These are phyloP conservation scores for Rhizoglyphus robini DNA, from an alignment of 1,140 invertebrate species.

Conservation along the genomic window DNA sequence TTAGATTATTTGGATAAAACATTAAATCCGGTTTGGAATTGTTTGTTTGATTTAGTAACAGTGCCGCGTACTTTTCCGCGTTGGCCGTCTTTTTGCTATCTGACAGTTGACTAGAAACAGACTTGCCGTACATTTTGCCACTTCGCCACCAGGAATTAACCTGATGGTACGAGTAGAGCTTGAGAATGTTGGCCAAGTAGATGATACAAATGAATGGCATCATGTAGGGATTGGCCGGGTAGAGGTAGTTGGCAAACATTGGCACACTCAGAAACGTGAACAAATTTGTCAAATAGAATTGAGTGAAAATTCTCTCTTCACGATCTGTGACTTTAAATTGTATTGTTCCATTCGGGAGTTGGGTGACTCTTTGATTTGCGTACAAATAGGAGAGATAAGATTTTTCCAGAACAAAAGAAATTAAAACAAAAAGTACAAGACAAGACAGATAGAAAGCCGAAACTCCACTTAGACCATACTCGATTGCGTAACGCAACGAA, in stretches of 20 bases:
- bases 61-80: not conserved
- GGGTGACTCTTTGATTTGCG: not conserved
- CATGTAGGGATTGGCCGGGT: not conserved
- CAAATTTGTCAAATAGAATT: no score
- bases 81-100: not conserved
- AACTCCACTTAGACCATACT: not conserved
- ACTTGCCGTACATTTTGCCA: not conserved
- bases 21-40: not conserved
- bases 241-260: not conserved
- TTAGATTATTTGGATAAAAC: constrained; percentile 2
- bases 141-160: constrained; percentile 10
- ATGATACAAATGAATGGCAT: not conserved
- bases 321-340: not conserved
- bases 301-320: not conserved
- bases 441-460: not conserved
- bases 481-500: not conserved
- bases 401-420: not conserved
- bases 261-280: no score
- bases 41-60: not conserved
- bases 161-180: constrained; percentile 4
- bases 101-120: not conserved
- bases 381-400: not conserved
- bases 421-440: not conserved
- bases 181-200: not conserved
- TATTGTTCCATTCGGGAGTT: not conserved